Evolutionary conservation across 2,888 invertebrate genomes (phyloP), one percentile per base, ranked within the genome.

Genomic region (Tipula unca): DNA sequence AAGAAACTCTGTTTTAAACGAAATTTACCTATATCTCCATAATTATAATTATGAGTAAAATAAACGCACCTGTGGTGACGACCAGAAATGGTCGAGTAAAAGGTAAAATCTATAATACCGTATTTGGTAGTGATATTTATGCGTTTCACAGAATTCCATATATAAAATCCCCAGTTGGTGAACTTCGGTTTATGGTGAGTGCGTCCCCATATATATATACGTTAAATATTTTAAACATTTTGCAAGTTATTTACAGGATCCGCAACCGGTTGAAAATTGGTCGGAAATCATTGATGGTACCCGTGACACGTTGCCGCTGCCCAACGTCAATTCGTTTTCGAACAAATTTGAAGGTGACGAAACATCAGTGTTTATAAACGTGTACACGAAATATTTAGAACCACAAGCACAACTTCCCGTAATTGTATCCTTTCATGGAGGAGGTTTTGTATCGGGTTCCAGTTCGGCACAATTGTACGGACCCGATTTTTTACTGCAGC

Each of bases 331-430:
- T 32, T n/a, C 5, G 1, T 32, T n/a, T n/a, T 17, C 83, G 6
- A 10, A 10, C 1, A 32, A 29, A 83, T 29, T 32, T 17, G 83
- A 83, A n/a, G 83, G 83, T 2, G 17, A 32, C 5, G 83, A 83
- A 10, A 14, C n/a, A 17, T 29, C 32, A 3, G 88, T 93, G 2
- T 91, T 92, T 88, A 87, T 93, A 20, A 93, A 92, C 88, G 91
- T 85, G 35, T 85, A 25, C 14, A 85, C 29, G 4, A 39, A 39
- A 85, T 39, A 42, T 17, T 42, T 85, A 4, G 42, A 36, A 39
- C 42, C 85, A 1, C 85, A 86, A 6, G 82, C 86, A 6, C 88
- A 87, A 0, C 84, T 90, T 17, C 89, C 91, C 0, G 90, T 90
- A 3, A 90, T 91, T 90, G 90, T 91, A 0, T 91, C 89, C 88